Percentiles rank a stretch among this genome's conserved stretches.
phyloP scores from a whole-genome alignment of 1,140 invertebrate genomes.

The Chironomus tepperi region DNA sequence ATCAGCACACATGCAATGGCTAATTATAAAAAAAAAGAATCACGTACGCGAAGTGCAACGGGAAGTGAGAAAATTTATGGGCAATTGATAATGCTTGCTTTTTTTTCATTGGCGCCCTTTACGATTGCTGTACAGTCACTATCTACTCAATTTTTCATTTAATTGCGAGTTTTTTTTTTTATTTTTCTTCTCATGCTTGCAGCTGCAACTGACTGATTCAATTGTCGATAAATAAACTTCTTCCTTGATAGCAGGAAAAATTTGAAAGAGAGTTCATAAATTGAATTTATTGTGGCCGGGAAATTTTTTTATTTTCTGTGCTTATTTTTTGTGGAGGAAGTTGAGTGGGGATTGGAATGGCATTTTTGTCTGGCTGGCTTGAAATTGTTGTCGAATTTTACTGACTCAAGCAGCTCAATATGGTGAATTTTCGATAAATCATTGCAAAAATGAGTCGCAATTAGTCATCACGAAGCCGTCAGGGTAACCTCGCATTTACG shows the following conservation, averaged over 20 bases:
- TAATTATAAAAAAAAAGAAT: slow-evolving; percentile 2
- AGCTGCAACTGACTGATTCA: neutral
- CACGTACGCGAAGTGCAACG: neutral
- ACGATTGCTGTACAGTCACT: too few relatives aligned
- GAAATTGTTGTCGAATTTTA: too few relatives aligned
- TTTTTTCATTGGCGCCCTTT: neutral
- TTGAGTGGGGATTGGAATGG: too few relatives aligned
- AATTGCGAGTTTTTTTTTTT: neutral
- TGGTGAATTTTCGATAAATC: too few relatives aligned
- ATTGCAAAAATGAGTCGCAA: too few relatives aligned
- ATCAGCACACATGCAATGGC: neutral
- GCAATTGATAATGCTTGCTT: neutral
- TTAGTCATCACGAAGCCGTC: too few relatives aligned
- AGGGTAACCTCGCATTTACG: too few relatives aligned
- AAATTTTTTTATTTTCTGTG: too few relatives aligned
- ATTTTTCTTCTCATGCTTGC: neutral
- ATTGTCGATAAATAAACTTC: neutral
- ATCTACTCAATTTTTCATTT: neutral
- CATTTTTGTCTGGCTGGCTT: neutral
- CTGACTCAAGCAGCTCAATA: too few relatives aligned
- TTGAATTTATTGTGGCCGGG: neutral
- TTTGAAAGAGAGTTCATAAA: neutral
- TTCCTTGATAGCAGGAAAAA: neutral
- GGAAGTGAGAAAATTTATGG: slow-evolving; percentile 7
- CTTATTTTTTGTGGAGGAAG: too few relatives aligned